Evolutionary conservation across 1,140 invertebrate species (phyloP), one percentile per base, ranked within the genome.

Genomic region (Drosophila aff.): DNA sequence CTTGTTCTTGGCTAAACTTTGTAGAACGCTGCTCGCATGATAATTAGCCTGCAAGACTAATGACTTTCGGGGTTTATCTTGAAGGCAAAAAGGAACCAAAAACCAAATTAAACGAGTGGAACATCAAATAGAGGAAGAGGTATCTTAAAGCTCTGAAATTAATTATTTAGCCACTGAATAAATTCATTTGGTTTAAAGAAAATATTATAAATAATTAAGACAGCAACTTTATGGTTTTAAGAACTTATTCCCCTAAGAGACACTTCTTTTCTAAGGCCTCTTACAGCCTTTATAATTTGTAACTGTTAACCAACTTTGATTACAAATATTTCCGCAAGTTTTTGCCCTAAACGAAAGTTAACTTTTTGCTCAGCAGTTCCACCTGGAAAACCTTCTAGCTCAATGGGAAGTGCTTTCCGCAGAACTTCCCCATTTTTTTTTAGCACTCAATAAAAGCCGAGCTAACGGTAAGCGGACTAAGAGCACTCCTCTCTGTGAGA

Each of bases 31-130:
- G 71, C 69, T 72, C 16, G 64, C 82, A 82, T 82, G 69, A 82
- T 84, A 79, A 89, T 89, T 90, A 89, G 75, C 64, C 66, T 62
- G 41, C 38, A 76, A 79, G 78, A 90, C 78, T 84, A 87, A 87
- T 87, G 85, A 87, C 81, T 87, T 68, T 13, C 40, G 57, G 55
- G 64, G 59, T 66, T 52, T 52, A 77, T 46, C 73, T 55, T 46
- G 43, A 53, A 62, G 43, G 50, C 74, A 50, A 62, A 53, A 64
- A 40, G 16, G 21, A 10, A n/a, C 9, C 63, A 82, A 71, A 41
- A 47, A 43, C 63, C 23, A 79, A 82, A 67, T 66, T 64, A 58
- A 64, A 71, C 62, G 62, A 71, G 63, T 66, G 64, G 76, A 74
- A 76, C 79, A 62, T 73, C 52, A 82, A 87, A 71, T 16, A n/a